Percentiles rank a stretch among this genome's conserved stretches.
phyloP scores from a whole-genome alignment of 2,888 invertebrate genomes.

The Cyclophora punctaria region DNA sequence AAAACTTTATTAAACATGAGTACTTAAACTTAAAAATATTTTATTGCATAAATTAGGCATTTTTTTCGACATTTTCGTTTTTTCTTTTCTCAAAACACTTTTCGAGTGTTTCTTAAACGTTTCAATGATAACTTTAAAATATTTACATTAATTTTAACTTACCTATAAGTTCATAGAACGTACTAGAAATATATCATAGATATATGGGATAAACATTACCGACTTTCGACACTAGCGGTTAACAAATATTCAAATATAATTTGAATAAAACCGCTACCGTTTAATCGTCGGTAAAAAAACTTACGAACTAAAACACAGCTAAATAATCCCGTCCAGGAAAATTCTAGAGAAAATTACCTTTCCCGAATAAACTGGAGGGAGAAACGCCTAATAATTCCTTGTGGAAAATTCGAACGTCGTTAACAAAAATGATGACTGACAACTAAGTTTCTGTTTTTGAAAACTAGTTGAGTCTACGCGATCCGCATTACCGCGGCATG shows the following conservation, averaged over 20 bases:
- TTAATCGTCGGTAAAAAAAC: slow-evolving; percentile 66
- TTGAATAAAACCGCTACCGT: slow-evolving; percentile 24
- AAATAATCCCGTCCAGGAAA: slow-evolving; percentile 56
- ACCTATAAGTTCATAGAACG: slow-evolving; percentile 92
- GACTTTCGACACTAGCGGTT: slow-evolving; percentile 60
- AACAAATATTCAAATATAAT: slow-evolving; percentile 13
- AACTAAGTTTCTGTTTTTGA: slow-evolving; percentile 47
- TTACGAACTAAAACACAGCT: slow-evolving; percentile 48
- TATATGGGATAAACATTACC: slow-evolving; percentile 95
- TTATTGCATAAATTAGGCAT: slow-evolving; percentile 1
- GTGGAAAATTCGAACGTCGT: slow-evolving; percentile 42
- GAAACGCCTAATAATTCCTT: slow-evolving; percentile 41
- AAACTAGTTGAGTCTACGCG: slow-evolving; percentile 48
- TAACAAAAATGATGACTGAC: slow-evolving; percentile 37
- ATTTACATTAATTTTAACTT: slow-evolving; percentile 55
- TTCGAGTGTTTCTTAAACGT: too few species aligned
- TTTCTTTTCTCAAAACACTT: too few species aligned
- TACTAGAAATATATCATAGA: slow-evolving; percentile 98
- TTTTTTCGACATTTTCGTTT: too few species aligned
- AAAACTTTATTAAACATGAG: neutral
- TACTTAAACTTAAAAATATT: slow-evolving; percentile 11
- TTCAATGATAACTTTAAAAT: slow-evolving; percentile 18
- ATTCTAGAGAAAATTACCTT: slow-evolving; percentile 75
- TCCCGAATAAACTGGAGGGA: slow-evolving; percentile 69
- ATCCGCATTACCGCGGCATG: slow-evolving; percentile 71